Base-by-base conservation (phyloP, 2,797 vertebrate genomes). In the Carduelis carduelis region DNA sequence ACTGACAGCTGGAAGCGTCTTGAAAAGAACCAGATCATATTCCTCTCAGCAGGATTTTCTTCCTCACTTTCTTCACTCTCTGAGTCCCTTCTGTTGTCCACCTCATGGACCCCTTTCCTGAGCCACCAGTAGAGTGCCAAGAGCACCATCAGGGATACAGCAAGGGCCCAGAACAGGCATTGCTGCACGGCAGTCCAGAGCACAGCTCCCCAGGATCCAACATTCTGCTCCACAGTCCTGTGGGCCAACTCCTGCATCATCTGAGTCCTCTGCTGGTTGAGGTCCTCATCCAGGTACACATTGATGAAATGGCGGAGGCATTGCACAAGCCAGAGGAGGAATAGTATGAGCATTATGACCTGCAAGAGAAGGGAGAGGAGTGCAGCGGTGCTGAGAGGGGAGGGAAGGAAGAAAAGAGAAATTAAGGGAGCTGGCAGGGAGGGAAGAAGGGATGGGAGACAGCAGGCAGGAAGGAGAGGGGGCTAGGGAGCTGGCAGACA, bases 161-260 rank as follows among this genome's bases (percentile, higher is more conserved):
- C 43, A 16, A 41, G 0, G 0, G 24, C 24, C 69, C 64, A 71
- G 46, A 76, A n/a, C 18, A 28, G 46, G 41, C 30, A 17, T 7
- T 90, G 32, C 35, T n/a, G 41, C 12, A 55, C 8, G 7, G 11
- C 19, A n/a, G 27, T 9, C 9, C 34, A 35, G 46, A 59, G 8
- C 34, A 47, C 0, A 0, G 19, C 34, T 41, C 19, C 27, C 74
- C 81, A 41, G 27, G 43, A 35, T 5, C 2, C 2, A 0, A 6
- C 8, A 39, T 5, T n/a, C 22, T 35, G 32, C 35, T 28, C 43
- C 22, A 5, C 1, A 1, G 22, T 10, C 32, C 13, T 2, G 0
- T 21, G 35, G 34, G 27, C 12, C 37, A 57, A 1, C 21, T 52
- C 65, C 57, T 41, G 30, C 52, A 21, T 30, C 22, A 35, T 19